phyloP scores from a whole-genome alignment of 2,888 invertebrate species.

The Frankliniella intonsa region DNA sequence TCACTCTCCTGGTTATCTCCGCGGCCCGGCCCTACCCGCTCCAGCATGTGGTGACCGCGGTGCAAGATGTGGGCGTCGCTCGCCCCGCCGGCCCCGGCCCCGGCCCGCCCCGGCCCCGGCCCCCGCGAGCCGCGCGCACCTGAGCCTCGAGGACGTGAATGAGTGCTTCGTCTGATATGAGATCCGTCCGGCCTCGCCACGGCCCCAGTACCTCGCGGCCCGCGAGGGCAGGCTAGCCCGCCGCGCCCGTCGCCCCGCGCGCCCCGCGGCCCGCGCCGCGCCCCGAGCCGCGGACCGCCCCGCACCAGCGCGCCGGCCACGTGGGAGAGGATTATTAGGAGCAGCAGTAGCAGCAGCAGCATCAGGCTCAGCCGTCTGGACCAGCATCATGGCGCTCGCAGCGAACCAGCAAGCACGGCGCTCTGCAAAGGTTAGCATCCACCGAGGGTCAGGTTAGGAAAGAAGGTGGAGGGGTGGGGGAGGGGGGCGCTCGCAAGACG shows the following conservation, averaged over 20 bases:
- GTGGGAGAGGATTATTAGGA: neutral
- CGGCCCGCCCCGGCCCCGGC: neutral
- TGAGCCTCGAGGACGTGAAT: neutral
- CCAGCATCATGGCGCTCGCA: constrained; percentile 12
- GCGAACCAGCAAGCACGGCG: constrained; percentile 7
- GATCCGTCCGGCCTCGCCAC: constrained; percentile 25
- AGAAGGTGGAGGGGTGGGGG: no score
- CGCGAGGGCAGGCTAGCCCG: constrained; percentile 23
- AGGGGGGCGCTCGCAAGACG: no score
- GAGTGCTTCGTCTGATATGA: constrained; percentile 17
- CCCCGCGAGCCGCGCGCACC: neutral
- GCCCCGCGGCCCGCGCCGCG: neutral
- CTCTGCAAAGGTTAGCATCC: neutral
- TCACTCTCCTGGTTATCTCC: neutral
- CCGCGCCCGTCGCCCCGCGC: neutral
- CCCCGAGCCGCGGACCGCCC: neutral
- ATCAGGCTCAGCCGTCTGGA: neutral
- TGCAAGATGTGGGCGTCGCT: neutral
- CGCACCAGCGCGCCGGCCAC: neutral
- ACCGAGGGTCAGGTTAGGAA: no score
- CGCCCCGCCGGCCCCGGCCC: neutral
- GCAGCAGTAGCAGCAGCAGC: neutral
- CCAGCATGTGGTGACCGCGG: neutral
- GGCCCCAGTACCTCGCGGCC: constrained; percentile 16
- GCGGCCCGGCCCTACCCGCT: neutral